A percentile compares a stretch with the other conserved stretches of the same genome.
Conservation (phyloP, 2,888 invertebrate genomes). For the Piscicola geometra region DNA sequence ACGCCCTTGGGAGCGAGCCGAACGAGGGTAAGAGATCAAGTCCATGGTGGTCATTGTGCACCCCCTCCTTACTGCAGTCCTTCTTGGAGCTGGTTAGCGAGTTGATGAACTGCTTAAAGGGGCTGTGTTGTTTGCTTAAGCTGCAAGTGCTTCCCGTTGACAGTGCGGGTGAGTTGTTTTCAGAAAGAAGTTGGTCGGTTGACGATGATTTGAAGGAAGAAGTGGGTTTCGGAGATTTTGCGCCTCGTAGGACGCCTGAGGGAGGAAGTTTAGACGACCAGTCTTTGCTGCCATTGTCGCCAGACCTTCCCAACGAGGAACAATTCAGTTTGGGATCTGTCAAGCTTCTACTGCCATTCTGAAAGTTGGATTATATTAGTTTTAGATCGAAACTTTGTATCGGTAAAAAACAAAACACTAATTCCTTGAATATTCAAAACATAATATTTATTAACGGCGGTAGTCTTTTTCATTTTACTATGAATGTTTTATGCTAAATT, state of each 20-base stretch:
- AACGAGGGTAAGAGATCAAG: not conserved
- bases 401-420: too few species aligned
- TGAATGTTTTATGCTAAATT: not conserved
- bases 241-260: conserved; percentile 1
- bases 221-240: conserved; percentile 1
- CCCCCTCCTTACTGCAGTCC: not conserved
- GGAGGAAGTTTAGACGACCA: conserved; percentile 24
- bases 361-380: too few species aligned
- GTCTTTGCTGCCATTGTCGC: conserved; percentile 11
- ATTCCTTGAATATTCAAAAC: too few species aligned
- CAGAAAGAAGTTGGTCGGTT: conserved; percentile 16
- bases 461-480: too few species aligned
- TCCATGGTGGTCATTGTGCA: not conserved
- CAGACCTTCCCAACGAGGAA: not conserved
- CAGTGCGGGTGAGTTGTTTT: not conserved
- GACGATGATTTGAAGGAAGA: conserved; percentile 14
- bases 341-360: conserved; percentile 24
- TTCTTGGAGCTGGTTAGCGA: not conserved
- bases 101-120: not conserved
- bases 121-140: not conserved
- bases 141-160: not conserved
- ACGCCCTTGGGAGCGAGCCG: not conserved
- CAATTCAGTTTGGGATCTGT: conserved; percentile 27
- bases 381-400: too few species aligned
- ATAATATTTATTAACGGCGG: too few species aligned